Evolutionary conservation across 1,140 invertebrate species (phyloP), one percentile per base, ranked within the genome.

Genomic region (Drosophila nebulosa): DNA sequence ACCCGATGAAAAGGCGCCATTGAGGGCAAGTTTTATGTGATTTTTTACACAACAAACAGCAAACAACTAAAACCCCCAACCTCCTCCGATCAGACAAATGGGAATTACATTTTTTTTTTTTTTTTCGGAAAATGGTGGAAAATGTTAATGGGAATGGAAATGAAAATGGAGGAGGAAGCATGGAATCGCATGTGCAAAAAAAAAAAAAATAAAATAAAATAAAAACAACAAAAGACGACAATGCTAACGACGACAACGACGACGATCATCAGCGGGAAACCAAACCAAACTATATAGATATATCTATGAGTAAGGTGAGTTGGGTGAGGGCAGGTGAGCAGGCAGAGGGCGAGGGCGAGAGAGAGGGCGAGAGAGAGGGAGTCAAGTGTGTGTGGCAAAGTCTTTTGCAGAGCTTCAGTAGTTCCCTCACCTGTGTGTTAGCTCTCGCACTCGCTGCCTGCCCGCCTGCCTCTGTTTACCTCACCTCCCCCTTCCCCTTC

Each of bases 361-460:
- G 9, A 16, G 16, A 16, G 26, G 14, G 53, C 22, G 9, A 4
- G 9, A 32, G 74, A 30, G n/a, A 59, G 57, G 52, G 70, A 77
- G 66, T 74, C 74, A 78, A 88, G 81, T 55, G 81, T 55, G 81
- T 86, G 78, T 81, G 74, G 67, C 77, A 68, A 79, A 77, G 83
- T 75, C 78, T 88, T 88, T 73, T 69, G 83, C 83, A 88, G 78
- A 88, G 83, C 75, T 83, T 88, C 83, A 88, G 78, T 86, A 86
- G 83, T 86, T 85, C 73, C 77, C 81, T 64, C 66, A 73, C 68
- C 68, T 70, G 39, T 46, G 39, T 74, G 74, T 21, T 32, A 32
- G 24, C 52, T 77, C 70, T 76, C 69, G 64, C 64, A 69, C 60
- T 46, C 46, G 39, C 66, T 56, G 59, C 46, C 27, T 64, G 22